A percentile compares a stretch with the other conserved stretches of the same genome.
Evolutionary conservation across 1,140 invertebrate species (phyloP).

Genomic region (Dolichoris vasculosae): DNA sequence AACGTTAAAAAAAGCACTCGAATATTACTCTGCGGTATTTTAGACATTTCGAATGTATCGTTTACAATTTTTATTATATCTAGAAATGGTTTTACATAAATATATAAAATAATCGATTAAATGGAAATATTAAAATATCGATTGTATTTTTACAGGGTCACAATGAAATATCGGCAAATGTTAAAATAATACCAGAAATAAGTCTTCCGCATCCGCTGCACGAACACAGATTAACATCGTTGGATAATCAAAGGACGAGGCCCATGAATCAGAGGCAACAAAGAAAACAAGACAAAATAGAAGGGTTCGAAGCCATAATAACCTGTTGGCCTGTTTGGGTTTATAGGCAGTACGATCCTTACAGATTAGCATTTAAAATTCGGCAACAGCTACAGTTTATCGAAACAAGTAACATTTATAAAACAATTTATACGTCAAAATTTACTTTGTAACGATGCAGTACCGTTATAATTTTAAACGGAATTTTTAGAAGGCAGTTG

Average conservation of each 20-base stretch:
- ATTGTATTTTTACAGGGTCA: slow-evolving; percentile 54
- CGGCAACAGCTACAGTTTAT: slow-evolving; percentile 69
- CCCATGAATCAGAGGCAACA: slow-evolving; percentile 56
- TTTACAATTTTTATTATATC: neutral
- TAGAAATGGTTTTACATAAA: neutral
- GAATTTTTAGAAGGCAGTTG: slow-evolving; percentile 63
- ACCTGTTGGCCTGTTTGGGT: slow-evolving; percentile 80
- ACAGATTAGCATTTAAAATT: slow-evolving; percentile 74
- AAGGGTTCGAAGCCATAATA: slow-evolving; percentile 71
- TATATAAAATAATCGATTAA: neutral
- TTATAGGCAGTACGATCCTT: slow-evolving; percentile 81
- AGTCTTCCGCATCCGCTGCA: slow-evolving; percentile 73
- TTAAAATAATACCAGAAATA: slow-evolving; percentile 81
- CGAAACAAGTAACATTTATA: slow-evolving; percentile 60
- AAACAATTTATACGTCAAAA: slow-evolving; percentile 30
- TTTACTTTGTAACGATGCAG: neutral
- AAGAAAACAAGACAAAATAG: slow-evolving; percentile 63
- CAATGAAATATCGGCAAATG: slow-evolving; percentile 72
- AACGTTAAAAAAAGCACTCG: too few relatives aligned
- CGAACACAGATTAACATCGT: slow-evolving; percentile 71
- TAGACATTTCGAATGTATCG: too few relatives aligned
- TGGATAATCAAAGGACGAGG: slow-evolving; percentile 68
- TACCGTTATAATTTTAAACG: slow-evolving; percentile 36
- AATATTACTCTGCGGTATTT: too few relatives aligned
- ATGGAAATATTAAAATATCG: slow-evolving; percentile 4